Percentiles rank a stretch among this genome's conserved stretches.
Conservation (phyloP, 1,140 invertebrate species). For the Oscheius sp. region DNA sequence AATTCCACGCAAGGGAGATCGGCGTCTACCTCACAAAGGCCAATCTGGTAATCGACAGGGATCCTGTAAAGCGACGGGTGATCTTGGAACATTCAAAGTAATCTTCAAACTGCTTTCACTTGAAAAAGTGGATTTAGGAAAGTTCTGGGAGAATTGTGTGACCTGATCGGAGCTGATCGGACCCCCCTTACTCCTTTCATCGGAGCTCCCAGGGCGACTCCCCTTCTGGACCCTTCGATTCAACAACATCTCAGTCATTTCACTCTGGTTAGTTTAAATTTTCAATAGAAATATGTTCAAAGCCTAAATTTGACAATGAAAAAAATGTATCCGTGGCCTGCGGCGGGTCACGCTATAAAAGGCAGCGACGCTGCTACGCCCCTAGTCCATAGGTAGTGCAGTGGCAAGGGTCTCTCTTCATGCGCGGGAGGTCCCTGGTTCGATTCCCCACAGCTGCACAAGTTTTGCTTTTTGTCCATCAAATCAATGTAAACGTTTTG, state of each 20-base stretch:
- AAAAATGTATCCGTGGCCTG: too few species aligned
- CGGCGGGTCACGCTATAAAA: too few species aligned
- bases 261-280: conserved; percentile 22
- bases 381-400: too few species aligned
- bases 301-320: too few species aligned
- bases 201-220: conserved; percentile 13
- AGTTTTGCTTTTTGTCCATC: too few species aligned
- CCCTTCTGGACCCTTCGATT: conserved; percentile 27
- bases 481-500: too few species aligned
- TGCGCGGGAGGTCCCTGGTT: too few species aligned
- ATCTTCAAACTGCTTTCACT: background rate
- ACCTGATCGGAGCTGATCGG: conserved; percentile 14
- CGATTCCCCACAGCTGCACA: too few species aligned
- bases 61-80: conserved; percentile 18
- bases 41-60: conserved; percentile 11
- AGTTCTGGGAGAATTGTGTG: conserved; percentile 22
- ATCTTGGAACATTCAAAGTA: conserved; percentile 11
- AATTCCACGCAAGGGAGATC: conserved; percentile 92
- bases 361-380: too few species aligned
- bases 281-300: too few species aligned
- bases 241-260: conserved; percentile 33
- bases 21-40: conserved; percentile 60
- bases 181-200: conserved; percentile 28
- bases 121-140: conserved; percentile 12
- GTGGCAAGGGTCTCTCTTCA: too few species aligned